phyloP scores from a whole-genome alignment of 2,888 invertebrate species.

The Nomada ruficornis region DNA sequence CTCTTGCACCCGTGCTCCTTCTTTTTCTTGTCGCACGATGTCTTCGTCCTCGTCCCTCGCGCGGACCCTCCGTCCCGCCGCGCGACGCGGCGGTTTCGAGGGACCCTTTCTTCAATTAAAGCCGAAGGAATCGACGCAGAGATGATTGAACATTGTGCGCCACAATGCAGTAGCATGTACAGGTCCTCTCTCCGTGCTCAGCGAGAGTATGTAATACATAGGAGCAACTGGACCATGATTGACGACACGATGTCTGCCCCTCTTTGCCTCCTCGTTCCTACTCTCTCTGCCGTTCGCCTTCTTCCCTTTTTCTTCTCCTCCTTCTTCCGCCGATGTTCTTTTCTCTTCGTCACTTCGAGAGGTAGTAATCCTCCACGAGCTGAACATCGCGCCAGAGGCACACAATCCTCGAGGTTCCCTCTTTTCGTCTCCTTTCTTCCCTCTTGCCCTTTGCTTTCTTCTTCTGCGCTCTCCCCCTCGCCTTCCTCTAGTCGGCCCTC shows the following conservation, averaged over 20 bases:
- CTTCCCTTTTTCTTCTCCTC: conserved; percentile 31
- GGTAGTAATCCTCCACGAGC: conserved; percentile 78
- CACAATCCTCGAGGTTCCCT: conserved; percentile 71
- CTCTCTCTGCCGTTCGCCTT: conserved; percentile 22
- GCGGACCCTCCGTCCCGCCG: conserved; percentile 14
- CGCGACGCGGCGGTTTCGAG: conserved; percentile 27
- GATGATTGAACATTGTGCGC: conserved; percentile 77
- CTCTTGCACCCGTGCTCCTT: conserved; percentile 21
- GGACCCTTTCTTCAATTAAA: conserved; percentile 79
- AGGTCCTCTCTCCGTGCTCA: conserved; percentile 65
- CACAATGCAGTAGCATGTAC: conserved; percentile 76
- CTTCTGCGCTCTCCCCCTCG: conserved; percentile 10
- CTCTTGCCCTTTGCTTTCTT: conserved; percentile 44
- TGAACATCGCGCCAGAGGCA: conserved; percentile 78
- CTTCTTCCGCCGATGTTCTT: conserved; percentile 30
- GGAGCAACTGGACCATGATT: conserved; percentile 82
- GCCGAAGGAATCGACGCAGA: conserved; percentile 72
- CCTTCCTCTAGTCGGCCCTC: conserved; percentile 44
- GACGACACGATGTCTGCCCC: conserved; percentile 78
- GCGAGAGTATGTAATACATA: conserved; percentile 76
- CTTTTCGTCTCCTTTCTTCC: conserved; percentile 47
- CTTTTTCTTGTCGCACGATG: conserved; percentile 46
- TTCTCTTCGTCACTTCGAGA: conserved; percentile 69
- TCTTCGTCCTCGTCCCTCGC: conserved; percentile 42
- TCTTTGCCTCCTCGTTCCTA: conserved; percentile 38